Evolutionary conservation across 2,888 invertebrate species (phyloP).

Genomic region (Malthinus seriepunctatus): DNA sequence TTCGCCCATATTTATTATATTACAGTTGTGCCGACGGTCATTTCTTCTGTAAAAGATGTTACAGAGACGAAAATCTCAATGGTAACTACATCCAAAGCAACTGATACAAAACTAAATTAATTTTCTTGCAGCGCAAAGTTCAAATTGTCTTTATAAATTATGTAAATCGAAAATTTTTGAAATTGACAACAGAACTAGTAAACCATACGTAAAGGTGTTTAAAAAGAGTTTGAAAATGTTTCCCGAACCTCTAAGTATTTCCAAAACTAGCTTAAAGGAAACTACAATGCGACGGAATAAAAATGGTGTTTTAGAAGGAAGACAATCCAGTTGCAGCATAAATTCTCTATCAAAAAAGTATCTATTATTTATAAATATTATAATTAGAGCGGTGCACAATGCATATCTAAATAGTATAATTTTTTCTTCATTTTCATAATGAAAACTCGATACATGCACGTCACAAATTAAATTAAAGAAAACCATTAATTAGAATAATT

Average conservation of each 20-base stretch:
- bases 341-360: constrained; percentile 24
- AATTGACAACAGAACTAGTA: constrained; percentile 9
- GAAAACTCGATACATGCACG: too few species aligned
- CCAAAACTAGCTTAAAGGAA: neutral
- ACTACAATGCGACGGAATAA: neutral
- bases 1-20: constrained; percentile 16
- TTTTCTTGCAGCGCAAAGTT: constrained; percentile 6
- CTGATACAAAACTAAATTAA: neutral
- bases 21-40: constrained; percentile 35
- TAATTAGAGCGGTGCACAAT: neutral
- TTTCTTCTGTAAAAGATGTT: constrained; percentile 35
- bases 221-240: constrained; percentile 28
- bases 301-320: too few species aligned
- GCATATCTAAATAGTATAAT: too few species aligned
- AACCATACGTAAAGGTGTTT: neutral
- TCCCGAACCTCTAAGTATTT: constrained; percentile 19
- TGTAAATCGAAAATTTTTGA: constrained; percentile 10
- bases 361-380: neutral
- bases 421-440: too few species aligned
- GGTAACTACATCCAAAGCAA: constrained; percentile 15
- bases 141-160: constrained; percentile 3
- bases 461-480: too few species aligned
- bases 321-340: too few species aligned
- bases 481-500: neutral
- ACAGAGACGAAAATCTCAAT: constrained; percentile 31